Percentiles rank a stretch among this genome's conserved stretches.
Evolutionary conservation across 2,113 vertebrate genomes (phyloP).

Genomic region (Tursiops truncatus): DNA sequence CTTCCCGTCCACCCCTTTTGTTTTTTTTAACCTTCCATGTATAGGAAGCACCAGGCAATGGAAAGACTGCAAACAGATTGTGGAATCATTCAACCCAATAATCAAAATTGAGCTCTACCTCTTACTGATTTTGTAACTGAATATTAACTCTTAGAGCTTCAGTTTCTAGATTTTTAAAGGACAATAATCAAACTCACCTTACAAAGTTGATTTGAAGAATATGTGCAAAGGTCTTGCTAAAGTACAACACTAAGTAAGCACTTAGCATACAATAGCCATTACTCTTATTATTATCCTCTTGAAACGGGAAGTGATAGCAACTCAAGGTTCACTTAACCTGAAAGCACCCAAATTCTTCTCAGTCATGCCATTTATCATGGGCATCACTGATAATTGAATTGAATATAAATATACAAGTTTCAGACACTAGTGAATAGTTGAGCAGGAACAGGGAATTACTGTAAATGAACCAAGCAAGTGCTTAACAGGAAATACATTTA

Average conservation of each 20-base stretch:
- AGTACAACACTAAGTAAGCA: neutral
- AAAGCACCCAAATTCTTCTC: neutral
- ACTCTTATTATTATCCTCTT: neutral
- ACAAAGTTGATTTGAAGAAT: neutral
- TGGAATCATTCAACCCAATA: neutral
- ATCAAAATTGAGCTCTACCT: neutral
- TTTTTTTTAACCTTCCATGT: neutral
- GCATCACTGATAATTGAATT: neutral
- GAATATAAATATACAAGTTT: neutral
- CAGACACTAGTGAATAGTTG: neutral
- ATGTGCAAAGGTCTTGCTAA: neutral
- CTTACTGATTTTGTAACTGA: neutral
- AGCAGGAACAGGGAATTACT: neutral
- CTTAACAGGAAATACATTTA: constrained; percentile 27
- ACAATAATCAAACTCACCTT: neutral
- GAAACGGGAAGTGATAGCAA: neutral
- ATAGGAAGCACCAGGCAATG: neutral
- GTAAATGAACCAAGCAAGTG: constrained; percentile 28
- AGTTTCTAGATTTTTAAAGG: neutral
- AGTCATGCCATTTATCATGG: accelerated
- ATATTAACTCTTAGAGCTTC: neutral
- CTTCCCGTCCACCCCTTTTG: accelerated
- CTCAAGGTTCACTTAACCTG: neutral
- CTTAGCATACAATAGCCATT: neutral
- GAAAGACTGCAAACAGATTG: neutral